Conservation (phyloP, 2,888 invertebrate species). For the Hemicrepidius hirtus region DNA sequence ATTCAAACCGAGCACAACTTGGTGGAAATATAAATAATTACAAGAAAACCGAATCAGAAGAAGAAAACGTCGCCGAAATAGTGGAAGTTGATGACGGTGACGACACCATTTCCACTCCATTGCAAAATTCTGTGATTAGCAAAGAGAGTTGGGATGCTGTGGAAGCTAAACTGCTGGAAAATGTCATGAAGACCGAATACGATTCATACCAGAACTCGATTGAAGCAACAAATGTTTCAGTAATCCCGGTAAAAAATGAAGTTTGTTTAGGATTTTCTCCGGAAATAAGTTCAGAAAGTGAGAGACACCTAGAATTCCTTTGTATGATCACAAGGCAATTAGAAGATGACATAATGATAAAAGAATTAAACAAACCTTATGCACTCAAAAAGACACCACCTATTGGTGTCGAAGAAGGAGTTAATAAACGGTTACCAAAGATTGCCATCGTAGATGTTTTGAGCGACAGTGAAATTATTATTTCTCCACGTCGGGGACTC, state of each 20-base stretch:
- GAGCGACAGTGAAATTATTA: slow-evolving; percentile 36
- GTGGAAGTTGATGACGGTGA: slow-evolving; percentile 2
- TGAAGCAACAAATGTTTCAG: slow-evolving; percentile 2
- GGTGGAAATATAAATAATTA: too few species aligned
- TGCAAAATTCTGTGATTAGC: slow-evolving; percentile 63
- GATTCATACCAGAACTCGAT: slow-evolving; percentile 59
- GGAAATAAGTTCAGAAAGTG: slow-evolving; percentile 39
- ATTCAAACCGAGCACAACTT: too few species aligned
- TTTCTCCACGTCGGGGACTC: slow-evolving; percentile 28
- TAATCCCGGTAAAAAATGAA: slow-evolving; percentile 15
- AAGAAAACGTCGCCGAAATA: slow-evolving; percentile 27
- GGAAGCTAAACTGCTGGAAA: slow-evolving; percentile 62
- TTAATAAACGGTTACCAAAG: slow-evolving; percentile 38
- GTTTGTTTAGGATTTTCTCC: slow-evolving; percentile 54
- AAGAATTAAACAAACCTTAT: not conserved
- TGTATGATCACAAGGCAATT: slow-evolving; percentile 36
- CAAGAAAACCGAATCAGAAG: slow-evolving; percentile 15
- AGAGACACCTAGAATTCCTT: slow-evolving; percentile 49
- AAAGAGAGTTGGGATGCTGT: slow-evolving; percentile 69
- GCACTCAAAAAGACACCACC: not conserved
- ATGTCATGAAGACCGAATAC: slow-evolving; percentile 61
- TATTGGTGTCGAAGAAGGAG: not conserved
- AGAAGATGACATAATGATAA: slow-evolving; percentile 35
- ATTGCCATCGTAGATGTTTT: slow-evolving; percentile 37
- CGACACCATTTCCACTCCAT: slow-evolving; percentile 36